Base-by-base conservation (phyloP, 1,140 invertebrate species). In the Agrilus planipennis region DNA sequence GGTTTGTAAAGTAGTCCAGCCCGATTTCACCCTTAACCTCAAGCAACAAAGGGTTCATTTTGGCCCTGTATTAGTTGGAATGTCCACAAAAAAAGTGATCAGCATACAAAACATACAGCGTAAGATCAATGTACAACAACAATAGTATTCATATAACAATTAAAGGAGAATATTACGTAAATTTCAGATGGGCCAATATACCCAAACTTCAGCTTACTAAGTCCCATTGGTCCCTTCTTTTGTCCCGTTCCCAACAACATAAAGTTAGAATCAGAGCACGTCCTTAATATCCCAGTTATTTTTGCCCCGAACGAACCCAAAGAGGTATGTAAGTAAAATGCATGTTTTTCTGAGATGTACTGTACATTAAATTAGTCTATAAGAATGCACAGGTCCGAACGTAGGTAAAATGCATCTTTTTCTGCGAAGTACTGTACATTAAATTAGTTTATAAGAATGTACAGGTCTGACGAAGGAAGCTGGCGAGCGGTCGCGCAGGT, bases 11-110 rank as follows among this genome's bases (percentile, higher is more conserved):
- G 52, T 54, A 2, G 34, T 51, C 6, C 39, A 38, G 30, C 55
- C 55, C 2, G 41, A 43, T 25, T 55, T 58, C 35, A 49, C 48
- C 15, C 45, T 45, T n/a, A 48, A 56, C 34, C 43, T 55, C 15
- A 51, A 45, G 11, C 32, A 30, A 17, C 51, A 56, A 40, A 43
- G 47, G 4, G 36, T 58, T 17, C 49, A 56, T 37, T 55, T 58
- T 46, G 53, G 55, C 0, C 21, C 23, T 3, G 42, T 49, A 9
- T 18, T 39, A 1, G 25, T 56, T 10, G 55, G 53, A 25, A 27
- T 10, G 15, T 34, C 32, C 11, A 22, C 15, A 4, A 39, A 31
- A 16, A 44, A 45, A 35, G 23, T 34, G 2, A 42, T 57, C 12
- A 47, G 35, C 3, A 16, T 57, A 4, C 45, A 52, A 40, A 57